Percentiles rank a stretch among this genome's conserved stretches.
Evolutionary conservation across 2,797 vertebrate species (phyloP).

Genomic region (Sebastes trivittatus): DNA sequence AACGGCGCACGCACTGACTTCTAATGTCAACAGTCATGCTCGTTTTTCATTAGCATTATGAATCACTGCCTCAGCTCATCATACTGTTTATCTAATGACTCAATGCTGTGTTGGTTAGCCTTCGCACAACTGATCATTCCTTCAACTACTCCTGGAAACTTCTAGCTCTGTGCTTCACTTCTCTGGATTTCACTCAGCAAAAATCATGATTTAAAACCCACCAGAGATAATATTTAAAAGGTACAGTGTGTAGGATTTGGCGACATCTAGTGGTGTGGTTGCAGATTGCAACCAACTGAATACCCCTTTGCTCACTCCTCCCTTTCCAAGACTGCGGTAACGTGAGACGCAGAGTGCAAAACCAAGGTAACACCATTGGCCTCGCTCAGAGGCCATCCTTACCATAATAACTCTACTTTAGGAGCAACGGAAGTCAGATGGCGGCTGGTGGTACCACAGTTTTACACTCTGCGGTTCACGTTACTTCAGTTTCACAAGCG

Average conservation of each 20-base stretch:
- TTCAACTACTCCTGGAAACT: slow-evolving; percentile 10
- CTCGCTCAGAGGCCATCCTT: not conserved
- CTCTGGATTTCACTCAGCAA: not conserved
- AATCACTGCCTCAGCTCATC: slow-evolving; percentile 52
- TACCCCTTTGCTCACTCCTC: not conserved
- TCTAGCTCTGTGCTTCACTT: not conserved
- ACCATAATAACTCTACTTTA: not conserved
- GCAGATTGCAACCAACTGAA: not conserved
- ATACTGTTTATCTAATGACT: slow-evolving; percentile 41
- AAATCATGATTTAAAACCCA: slow-evolving; percentile 4
- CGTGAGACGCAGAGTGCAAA: not conserved
- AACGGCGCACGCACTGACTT: slow-evolving; percentile 24
- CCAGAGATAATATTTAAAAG: slow-evolving; percentile 5
- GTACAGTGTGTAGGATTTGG: not conserved
- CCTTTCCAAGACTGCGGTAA: not conserved
- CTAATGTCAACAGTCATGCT: slow-evolving; percentile 57
- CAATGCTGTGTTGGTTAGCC: slow-evolving; percentile 44
- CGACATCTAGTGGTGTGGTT: not conserved
- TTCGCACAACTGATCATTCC: slow-evolving; percentile 17
- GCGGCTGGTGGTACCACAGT: not conserved
- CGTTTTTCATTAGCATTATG: slow-evolving; percentile 57
- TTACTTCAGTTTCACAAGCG: not conserved
- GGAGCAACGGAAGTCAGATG: not conserved
- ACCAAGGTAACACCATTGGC: fast-evolving
- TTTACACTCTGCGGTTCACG: not conserved